These are phyloP conservation scores for Esox lucius DNA, from an alignment of 2,797 vertebrate genomes.

Conservation along the genomic window DNA sequence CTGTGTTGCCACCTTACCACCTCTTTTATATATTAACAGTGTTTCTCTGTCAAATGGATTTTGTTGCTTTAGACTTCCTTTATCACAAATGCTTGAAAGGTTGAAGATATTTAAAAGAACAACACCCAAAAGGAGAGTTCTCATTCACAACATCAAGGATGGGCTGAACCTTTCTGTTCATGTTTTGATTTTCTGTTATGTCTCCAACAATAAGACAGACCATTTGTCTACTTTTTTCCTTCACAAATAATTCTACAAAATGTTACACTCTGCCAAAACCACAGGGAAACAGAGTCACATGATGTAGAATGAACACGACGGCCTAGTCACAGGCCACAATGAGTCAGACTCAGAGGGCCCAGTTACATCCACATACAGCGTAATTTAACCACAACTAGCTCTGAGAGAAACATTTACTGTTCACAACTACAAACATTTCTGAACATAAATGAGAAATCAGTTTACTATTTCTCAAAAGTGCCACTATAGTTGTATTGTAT, in stretches of 20 bases:
- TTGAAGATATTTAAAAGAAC: background rate
- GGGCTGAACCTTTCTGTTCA: background rate
- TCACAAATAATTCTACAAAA: background rate
- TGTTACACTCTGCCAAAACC: constrained; percentile 12
- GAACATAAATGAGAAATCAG: background rate
- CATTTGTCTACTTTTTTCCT: background rate
- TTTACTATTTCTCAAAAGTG: background rate
- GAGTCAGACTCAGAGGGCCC: constrained; percentile 28
- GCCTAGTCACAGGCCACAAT: constrained; percentile 22
- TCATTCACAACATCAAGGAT: background rate
- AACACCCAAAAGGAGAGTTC: background rate
- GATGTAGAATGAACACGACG: constrained; percentile 30
- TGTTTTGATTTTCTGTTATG: background rate
- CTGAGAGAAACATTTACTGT: background rate
- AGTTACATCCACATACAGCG: background rate
- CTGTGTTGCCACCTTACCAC: background rate
- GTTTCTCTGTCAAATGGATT: constrained; percentile 3
- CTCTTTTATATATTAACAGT: constrained; percentile 1
- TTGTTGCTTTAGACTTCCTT: background rate
- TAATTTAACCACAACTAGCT: constrained; percentile 3
- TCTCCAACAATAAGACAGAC: constrained; percentile 15
- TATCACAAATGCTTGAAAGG: background rate
- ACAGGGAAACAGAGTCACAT: constrained; percentile 45
- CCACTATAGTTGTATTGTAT: background rate
- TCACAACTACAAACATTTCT: background rate